Evolutionary conservation across 2,888 invertebrate genomes (phyloP), one percentile per base, ranked within the genome.

Genomic region (Alloplasta piceator): DNA sequence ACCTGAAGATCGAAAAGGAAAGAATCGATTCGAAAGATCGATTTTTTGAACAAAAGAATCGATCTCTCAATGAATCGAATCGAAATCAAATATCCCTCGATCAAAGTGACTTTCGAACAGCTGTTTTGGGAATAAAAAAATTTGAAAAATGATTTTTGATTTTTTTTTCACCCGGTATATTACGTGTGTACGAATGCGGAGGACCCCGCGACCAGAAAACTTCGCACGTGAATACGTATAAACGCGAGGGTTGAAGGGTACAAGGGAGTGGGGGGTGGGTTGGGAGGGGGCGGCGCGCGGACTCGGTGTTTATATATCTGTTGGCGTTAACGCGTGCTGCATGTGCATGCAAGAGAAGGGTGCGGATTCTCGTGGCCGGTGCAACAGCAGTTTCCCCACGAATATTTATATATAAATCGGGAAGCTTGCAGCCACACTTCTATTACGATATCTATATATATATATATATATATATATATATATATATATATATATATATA

Each of bases 401-500:
- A 81, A 81, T 78, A 74, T 81, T 81, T 81, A 81, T 81, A 78
- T 74, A 12, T 52, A 52, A 80, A 78, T 71, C 78, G 76, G 61
- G 66, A 16, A 43, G 41, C 16, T 63, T 61, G 71, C 70, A 61
- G 66, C 52, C 36, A 39, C 41, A 70, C 76, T 73, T 74, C 78
- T 67, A 82, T 77, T 56, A 67, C 73, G 26, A 14, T 14, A 52
- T 43, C 41, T 16, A 43, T 7, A 61, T 12, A 6, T n/a, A 36
- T 50, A 48, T 5, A 48, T 36, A 64, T 16, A 38, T 48, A 66
- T 43, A 26, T 26, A 7, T 70, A 39, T 43, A 16, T 36, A 50
- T 36, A 7, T 64, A 55, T 43, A 78, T 84, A 87, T 88, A 55
- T 68, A 50, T 56, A 60, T 70, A 16, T 48, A 46, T 50, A 7